phyloP scores from a whole-genome alignment of 2,113 vertebrate species.

The Orthonyx spaldingii region DNA sequence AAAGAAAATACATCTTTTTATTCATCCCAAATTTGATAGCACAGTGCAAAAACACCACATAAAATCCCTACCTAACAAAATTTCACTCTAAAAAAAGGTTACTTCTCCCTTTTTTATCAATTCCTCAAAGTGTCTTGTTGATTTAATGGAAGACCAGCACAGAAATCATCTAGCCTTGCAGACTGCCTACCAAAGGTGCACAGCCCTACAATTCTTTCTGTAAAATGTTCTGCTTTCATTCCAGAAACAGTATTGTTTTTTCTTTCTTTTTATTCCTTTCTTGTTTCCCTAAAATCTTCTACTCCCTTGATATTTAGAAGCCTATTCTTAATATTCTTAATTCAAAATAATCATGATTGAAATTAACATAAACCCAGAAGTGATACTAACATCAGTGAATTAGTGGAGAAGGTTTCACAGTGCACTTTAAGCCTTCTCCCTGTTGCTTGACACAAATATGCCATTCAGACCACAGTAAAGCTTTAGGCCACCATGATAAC shows the following conservation, averaged over 20 bases:
- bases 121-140: not conserved
- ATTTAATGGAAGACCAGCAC: not conserved
- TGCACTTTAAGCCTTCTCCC: not conserved
- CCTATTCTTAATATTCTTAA: not conserved
- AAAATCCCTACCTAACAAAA: not conserved
- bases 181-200: not conserved
- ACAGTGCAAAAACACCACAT: not conserved
- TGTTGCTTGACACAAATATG: not conserved
- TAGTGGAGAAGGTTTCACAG: not conserved
- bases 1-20: not conserved
- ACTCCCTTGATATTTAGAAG: not conserved
- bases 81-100: not conserved
- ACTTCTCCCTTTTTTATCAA: not conserved
- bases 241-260: not conserved
- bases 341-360: not conserved
- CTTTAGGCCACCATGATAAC: not conserved
- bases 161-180: not conserved
- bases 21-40: not conserved
- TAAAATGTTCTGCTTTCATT: not conserved
- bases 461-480: not conserved
- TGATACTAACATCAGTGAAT: not conserved
- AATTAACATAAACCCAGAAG: not conserved
- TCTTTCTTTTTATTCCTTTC: accelerated
- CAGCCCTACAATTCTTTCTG: not conserved
- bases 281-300: not conserved